Base-by-base conservation (phyloP, 2,888 invertebrate genomes). In the Cephus rjabovi region DNA sequence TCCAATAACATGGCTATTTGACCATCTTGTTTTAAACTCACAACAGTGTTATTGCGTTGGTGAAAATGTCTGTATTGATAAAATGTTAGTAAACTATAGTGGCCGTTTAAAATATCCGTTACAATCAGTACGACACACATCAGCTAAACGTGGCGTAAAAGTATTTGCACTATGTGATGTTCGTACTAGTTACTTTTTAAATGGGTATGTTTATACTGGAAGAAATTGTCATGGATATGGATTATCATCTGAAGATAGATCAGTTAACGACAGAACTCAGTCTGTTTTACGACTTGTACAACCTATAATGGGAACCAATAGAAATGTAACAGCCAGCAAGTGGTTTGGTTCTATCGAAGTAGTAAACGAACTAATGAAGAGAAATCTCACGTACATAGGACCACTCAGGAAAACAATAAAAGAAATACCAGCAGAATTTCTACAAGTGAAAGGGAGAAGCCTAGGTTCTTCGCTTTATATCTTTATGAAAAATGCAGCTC, bases 1-100 rank as follows among this genome's bases (percentile, higher is more conserved):
- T n/a, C 75, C 82, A 76, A 80, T 83, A 74, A 76, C 80, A n/a
- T 69, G 78, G 23, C 76, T 83, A 30, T 83, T 81, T 75, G 74
- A 80, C 12, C 68, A 71, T 73, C 82, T 83, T 76, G 75, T 83
- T 37, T 73, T 56, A 31, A 79, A 82, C 74, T 81, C 76, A 74
- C 76, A 79, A 74, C 68, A 37, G 12, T 75, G 75, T 76, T 82
- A 82, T 73, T 80, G 75, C 81, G 78, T 70, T 33, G 12, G 30
- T 12, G 33, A 70, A 33, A 31, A 70, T 12, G 70, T 70, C 33
- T 70, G 70, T 33, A 70, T 70, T 23, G 70, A 70, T 70, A 70
- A 70, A 33, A 70, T 70, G 70, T 11, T 33, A 15, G 12, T 30
- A 12, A 70, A 70, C 6, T 70, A 70, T 12, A 33, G 30, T 31